phyloP scores from a whole-genome alignment of 2,888 invertebrate species.

The Hermodice carunculata region DNA sequence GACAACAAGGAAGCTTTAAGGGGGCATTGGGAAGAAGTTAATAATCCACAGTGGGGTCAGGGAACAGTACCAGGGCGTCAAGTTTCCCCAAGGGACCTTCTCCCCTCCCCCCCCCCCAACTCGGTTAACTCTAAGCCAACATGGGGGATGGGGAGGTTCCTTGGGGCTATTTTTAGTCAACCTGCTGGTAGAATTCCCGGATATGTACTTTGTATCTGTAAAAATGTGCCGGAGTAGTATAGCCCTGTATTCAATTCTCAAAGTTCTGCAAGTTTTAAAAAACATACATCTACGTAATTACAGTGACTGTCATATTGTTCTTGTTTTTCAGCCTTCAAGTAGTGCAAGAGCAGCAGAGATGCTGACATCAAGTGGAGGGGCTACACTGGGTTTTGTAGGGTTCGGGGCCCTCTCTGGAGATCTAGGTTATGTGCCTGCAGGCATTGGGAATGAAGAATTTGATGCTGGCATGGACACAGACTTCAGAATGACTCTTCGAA shows the following conservation, averaged over 20 bases:
- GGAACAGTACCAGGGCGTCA: too few species aligned
- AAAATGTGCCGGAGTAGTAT: too few species aligned
- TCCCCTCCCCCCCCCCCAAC: too few species aligned
- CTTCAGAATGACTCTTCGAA: conserved; percentile 85
- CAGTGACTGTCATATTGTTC: neutral
- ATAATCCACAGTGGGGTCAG: too few species aligned
- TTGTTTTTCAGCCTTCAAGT: conserved; percentile 82
- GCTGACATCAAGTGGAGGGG: conserved; percentile 72
- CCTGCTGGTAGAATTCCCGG: too few species aligned
- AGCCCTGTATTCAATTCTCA: neutral
- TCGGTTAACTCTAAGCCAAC: too few species aligned
- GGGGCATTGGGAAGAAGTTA: too few species aligned
- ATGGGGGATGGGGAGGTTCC: too few species aligned
- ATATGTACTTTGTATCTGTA: too few species aligned
- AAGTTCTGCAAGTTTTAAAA: neutral
- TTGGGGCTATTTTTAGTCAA: too few species aligned
- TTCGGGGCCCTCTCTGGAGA: conserved; percentile 76
- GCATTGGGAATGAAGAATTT: conserved; percentile 73
- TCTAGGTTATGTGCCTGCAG: conserved; percentile 74
- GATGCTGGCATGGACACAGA: conserved; percentile 78
- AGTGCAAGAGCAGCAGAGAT: conserved; percentile 91
- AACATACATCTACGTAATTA: neutral
- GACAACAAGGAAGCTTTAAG: too few species aligned
- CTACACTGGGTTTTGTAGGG: conserved; percentile 75
- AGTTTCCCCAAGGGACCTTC: too few species aligned